Percentiles rank a stretch among this genome's conserved stretches.
These are phyloP conservation scores for Chunga burmeisteri DNA, from an alignment of 2,113 vertebrate genomes.

Conservation along the genomic window DNA sequence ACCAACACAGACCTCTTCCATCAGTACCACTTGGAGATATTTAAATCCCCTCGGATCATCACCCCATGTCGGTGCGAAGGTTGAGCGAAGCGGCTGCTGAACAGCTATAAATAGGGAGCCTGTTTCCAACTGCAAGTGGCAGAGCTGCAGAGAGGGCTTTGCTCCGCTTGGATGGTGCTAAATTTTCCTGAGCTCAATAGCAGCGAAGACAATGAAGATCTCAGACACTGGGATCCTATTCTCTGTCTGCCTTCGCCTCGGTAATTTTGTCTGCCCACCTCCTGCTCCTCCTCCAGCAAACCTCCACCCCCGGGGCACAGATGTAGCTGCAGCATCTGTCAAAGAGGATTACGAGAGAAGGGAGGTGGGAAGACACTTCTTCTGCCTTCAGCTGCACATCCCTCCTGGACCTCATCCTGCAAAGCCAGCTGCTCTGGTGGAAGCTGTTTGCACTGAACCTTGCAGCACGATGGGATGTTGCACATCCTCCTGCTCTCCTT, in stretches of 20 bases:
- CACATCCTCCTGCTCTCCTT: not conserved
- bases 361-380: constrained; percentile 18
- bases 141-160: not conserved
- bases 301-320: constrained; percentile 37
- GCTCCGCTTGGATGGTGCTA: not conserved
- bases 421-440: not conserved
- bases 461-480: fast-evolving
- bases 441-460: not conserved
- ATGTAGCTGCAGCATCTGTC: constrained; percentile 48
- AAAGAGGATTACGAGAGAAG: not conserved
- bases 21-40: not conserved
- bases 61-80: fast-evolving
- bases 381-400: not conserved
- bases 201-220: not conserved
- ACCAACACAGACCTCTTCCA: not conserved
- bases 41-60: fast-evolving
- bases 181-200: not conserved
- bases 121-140: not conserved
- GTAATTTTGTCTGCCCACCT: constrained; percentile 46
- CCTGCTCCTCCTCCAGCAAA: constrained; percentile 59
- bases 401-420: not conserved
- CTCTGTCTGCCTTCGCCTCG: constrained; percentile 16
- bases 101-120: not conserved
- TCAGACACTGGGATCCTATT: not conserved
- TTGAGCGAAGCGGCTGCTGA: not conserved